These are phyloP conservation scores for Crotophaga sulcirostris DNA, from an alignment of 2,113 vertebrate genomes.

Conservation along the genomic window DNA sequence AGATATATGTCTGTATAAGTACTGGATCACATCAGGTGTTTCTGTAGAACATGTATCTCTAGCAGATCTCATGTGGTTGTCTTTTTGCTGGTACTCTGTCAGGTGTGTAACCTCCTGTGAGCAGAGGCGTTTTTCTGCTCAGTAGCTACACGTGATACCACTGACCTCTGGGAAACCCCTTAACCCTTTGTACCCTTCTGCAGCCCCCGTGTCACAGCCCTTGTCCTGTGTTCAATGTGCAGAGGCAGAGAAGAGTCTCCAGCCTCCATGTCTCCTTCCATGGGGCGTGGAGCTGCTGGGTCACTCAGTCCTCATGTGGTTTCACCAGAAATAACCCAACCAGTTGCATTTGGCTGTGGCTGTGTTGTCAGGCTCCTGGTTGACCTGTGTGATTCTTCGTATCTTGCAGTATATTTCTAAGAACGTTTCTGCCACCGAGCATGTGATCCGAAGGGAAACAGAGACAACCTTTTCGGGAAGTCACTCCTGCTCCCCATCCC, in stretches of 20 bases:
- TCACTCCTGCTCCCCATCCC: constrained; percentile 93
- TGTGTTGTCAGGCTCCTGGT: neutral
- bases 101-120: neutral
- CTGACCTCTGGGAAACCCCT: neutral
- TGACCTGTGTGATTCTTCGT: neutral
- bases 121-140: neutral
- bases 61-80: neutral
- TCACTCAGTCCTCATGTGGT: neutral
- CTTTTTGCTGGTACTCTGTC: neutral
- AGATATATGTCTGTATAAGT: neutral
- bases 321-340: neutral
- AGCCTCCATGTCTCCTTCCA: neutral
- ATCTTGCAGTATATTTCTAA: constrained; percentile 92
- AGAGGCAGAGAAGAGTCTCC: neutral
- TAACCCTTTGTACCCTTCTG: neutral
- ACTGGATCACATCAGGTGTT: neutral
- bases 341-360: neutral
- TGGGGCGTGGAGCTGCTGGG: rapidly evolving
- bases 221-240: neutral
- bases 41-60: neutral
- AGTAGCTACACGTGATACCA: neutral
- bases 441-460: constrained; percentile 88
- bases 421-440: constrained; percentile 91
- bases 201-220: rapidly evolving
- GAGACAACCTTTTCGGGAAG: constrained; percentile 93